Base-by-base conservation (phyloP, 2,113 vertebrate genomes). In the Triplophysa siluroides region DNA sequence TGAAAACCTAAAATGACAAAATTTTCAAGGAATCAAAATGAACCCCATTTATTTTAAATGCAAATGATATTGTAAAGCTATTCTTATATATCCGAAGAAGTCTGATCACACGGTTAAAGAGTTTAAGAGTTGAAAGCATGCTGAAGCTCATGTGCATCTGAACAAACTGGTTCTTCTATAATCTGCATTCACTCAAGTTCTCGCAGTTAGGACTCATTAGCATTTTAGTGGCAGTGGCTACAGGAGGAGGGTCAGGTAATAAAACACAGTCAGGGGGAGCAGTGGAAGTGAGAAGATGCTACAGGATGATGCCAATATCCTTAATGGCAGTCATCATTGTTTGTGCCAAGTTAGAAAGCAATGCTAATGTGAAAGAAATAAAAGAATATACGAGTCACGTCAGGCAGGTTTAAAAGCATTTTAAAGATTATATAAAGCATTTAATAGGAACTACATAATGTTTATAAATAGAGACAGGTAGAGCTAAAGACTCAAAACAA, bases 171-270 rank as follows among this genome's bases (percentile, higher is more conserved):
- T 56, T 62, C 68, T 76, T 65, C 86, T 83, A 72, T 81, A 72
- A 79, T 78, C 62, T 76, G 68, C 78, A 41, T 26, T 71, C 83
- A 79, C 78, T 54, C 68, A 76, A 83, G 80, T 78, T 58, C 65
- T 41, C 58, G 78, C 81, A 83, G 85, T 78, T 76, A 67, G 69
- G 23, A 2, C 33, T 45, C 3, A 90, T 91, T 92, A 87, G 83
- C 89, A 90, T 91, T 91, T 92, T 91, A 92, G 65, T 56, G 80
- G 23, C 71, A 19, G 38, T 41, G 60, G 61, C 75, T 73, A 56
- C 83, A 85, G 70, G 81, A 78, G 84, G 71, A 78, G 81, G 41
- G 74, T 75, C 72, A 84, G 78, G 84, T 73, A 60, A 41, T 60
- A 43, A 4, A 73, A 23, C 47, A 75, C 58, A 18, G 70, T 74